Evolutionary conservation across 2,113 vertebrate genomes (phyloP), one percentile per base, ranked within the genome.

Genomic region (Pyxicephalus adspersus): DNA sequence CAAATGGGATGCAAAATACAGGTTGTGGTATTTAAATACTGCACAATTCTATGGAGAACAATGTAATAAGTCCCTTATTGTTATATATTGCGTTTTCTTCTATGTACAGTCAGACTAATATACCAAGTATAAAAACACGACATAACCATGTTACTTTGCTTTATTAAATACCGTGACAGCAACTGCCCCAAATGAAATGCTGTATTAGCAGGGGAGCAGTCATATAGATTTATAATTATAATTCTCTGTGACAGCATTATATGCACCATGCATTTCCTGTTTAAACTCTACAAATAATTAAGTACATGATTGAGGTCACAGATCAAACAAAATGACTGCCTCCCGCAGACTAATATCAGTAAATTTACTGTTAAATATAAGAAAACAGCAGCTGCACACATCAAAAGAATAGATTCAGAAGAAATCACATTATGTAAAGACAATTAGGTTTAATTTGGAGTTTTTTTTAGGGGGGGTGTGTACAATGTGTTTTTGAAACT

Each of bases 261-360:
- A 54, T 52, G 45, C 16, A 4, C 52, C 20, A 16, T 51, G 38
- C 66, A 26, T 52, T 51, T 51, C 38, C 66, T 70, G 67, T 70
- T 70, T 70, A 52, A 70, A 70, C 45, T 26, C 67, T 70, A 70
- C 67, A 70, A 45, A 68, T 51, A 70, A 70, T 52, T 26, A 50
- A 52, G 52, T 45, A 70, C 52, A 70, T 70, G 67, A 70, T 70
- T 70, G 51, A 60, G 71, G 54, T 60, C 54, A 60, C 71, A 22
- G 52, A n/a, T 57, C 57, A 73, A 73, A 28, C n/a, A 58, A 38
- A 60, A 74, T 74, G 54, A 34, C 54, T 74, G 29, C 29, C 57
- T 74, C 55, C 54, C 8, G 71, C 54, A 31, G n/a, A 58, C 31
- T 58, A 13, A 22, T 28, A 58, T 58, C 71, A 58, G 31, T 28